Conservation (phyloP, 2,797 vertebrate genomes). For the Coregonus sp. region DNA sequence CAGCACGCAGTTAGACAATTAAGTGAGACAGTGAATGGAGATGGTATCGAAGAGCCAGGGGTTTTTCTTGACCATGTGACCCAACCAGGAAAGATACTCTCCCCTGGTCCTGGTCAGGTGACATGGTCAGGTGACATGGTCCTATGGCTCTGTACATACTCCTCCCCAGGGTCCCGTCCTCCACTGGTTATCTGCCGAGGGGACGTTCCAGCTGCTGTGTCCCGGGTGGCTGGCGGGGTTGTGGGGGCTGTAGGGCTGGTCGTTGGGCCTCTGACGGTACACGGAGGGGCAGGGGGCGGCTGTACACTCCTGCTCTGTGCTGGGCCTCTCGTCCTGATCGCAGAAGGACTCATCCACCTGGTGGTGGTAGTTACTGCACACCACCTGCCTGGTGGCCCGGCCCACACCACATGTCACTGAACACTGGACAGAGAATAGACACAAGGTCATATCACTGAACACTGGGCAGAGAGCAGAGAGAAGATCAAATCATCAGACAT, state of each 20-base stretch:
- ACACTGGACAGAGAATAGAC: slow-evolving; percentile 76
- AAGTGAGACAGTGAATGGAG: background rate
- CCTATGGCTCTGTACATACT: slow-evolving; percentile 77
- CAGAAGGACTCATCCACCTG: slow-evolving; percentile 86
- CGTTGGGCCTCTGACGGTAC: slow-evolving; percentile 76
- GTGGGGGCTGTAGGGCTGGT: slow-evolving; percentile 75
- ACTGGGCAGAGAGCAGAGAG: slow-evolving; percentile 71
- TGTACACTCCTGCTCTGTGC: slow-evolving; percentile 82
- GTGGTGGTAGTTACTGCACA: slow-evolving; percentile 88
- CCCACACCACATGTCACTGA: slow-evolving; percentile 88
- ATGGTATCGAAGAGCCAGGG: too few relatives aligned
- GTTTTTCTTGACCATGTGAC: too few relatives aligned
- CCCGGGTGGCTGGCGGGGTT: slow-evolving; percentile 78
- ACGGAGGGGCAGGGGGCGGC: slow-evolving; percentile 76
- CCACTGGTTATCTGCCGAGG: slow-evolving; percentile 87
- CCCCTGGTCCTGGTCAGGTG: too few relatives aligned
- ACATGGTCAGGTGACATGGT: too few relatives aligned
- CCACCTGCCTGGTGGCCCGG: slow-evolving; percentile 82
- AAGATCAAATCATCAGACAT: background rate
- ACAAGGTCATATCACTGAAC: slow-evolving; percentile 86
- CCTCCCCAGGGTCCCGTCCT: slow-evolving; percentile 97
- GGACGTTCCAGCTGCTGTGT: slow-evolving; percentile 80
- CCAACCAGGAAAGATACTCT: too few relatives aligned
- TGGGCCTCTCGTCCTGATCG: slow-evolving; percentile 80
- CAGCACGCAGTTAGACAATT: slow-evolving; percentile 29